A percentile compares a stretch with the other conserved stretches of the same genome.
Conservation (phyloP, 92 coral and sea anemone genomes). For the Isaurus tuberculatus region DNA sequence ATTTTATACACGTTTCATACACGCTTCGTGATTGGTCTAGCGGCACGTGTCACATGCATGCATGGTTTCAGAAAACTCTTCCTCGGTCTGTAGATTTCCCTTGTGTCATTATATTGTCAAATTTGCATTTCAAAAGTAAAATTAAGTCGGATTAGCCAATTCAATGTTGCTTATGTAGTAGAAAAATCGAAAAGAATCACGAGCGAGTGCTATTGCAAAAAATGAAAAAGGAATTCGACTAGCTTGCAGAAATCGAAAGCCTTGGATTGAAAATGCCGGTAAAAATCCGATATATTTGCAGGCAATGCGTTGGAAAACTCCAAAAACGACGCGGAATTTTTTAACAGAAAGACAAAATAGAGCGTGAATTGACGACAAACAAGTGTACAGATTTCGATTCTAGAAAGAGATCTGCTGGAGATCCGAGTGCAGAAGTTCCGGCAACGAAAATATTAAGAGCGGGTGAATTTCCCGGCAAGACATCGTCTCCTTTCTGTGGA, state of each 20-base stretch:
- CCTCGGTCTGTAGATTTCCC: neutral
- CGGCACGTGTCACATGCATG: neutral
- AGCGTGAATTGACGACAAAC: neutral
- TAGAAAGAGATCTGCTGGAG: neutral
- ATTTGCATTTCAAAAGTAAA: neutral
- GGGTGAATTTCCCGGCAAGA: neutral
- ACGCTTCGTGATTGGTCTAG: neutral
- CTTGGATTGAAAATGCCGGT: neutral
- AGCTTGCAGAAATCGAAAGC: neutral
- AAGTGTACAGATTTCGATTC: neutral
- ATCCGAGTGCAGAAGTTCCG: neutral
- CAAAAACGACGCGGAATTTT: neutral
- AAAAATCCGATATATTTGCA: neutral
- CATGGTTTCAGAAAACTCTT: no score
- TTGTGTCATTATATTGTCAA: neutral
- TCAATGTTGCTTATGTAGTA: conserved; percentile 7
- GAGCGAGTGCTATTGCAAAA: conserved; percentile 2
- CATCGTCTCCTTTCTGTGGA: neutral
- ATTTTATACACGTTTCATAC: conserved; percentile 6
- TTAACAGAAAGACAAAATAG: neutral
- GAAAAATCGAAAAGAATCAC: neutral
- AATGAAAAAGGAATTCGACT: neutral
- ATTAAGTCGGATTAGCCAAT: neutral
- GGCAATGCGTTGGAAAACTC: conserved; percentile 6
- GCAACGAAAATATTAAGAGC: neutral